Base-by-base conservation (phyloP, 2,888 invertebrate genomes). In the Pristionchus fissidentatus region DNA sequence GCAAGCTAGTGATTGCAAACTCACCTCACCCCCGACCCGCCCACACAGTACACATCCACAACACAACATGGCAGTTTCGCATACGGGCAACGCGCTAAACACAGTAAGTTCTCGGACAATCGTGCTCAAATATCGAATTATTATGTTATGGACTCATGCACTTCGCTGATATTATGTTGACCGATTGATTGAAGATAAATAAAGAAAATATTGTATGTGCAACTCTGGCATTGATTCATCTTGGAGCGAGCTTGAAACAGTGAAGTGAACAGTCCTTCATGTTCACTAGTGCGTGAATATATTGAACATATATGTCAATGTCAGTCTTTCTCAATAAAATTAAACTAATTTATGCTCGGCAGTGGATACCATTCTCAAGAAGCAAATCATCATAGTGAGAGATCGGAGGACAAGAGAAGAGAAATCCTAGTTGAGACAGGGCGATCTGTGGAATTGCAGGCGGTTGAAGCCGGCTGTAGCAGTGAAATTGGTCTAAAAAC, bases 151-250 rank as follows among this genome's bases (percentile, higher is more conserved):
- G 26, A 70, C 41, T 3, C n/a, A 26, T 35, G 70, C 43, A 19
- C 41, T 26, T 7, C 66, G 19, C 22, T 70, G 22, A 38, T 70
- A 41, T 38, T 70, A 70, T 70, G 70, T 70, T 70, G 70, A 70
- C 62, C 70, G 70, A 70, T 70, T 70, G 70, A 70, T 43, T 70
- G 70, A 70, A 41, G 70, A 70, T 70, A n/a, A n/a, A n/a, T n/a
- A 70, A 70, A 66, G 66, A 66, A 35, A 26, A 26, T 70, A 70
- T 41, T 70, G 43, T 41, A 41, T 70, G 38, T 32, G 41, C n/a
- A 41, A 41, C 38, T 19, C 43, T 22, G 62, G 70, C 70, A 70
- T 38, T 70, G 66, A 38, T 35, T 15, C 70, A 38, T 41, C 26
- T 32, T 29, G 32, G 32, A 70, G 70, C 41, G 62, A 66, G 29